Evolutionary conservation across 2,888 invertebrate species (phyloP), one percentile per base, ranked within the genome.

Genomic region (Erynnis tages): DNA sequence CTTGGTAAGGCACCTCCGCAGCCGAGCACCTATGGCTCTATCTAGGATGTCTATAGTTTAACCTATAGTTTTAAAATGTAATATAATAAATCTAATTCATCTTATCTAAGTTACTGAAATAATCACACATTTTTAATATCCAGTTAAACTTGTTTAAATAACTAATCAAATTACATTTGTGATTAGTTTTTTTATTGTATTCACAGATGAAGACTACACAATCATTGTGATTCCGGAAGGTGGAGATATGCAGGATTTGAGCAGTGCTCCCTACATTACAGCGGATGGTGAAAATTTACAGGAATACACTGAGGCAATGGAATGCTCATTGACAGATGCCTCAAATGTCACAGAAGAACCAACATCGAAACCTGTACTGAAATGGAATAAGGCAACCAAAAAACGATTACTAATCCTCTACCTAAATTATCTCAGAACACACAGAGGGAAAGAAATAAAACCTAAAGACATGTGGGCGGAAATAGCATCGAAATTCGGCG

Each of bases 141-240:
- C n/a, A n/a, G n/a, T n/a, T n/a, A n/a, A n/a, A n/a, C n/a, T n/a
- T n/a, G n/a, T n/a, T n/a, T n/a, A n/a, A n/a, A n/a, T n/a, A n/a
- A n/a, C n/a, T n/a, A n/a, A n/a, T n/a, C n/a, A n/a, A n/a, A n/a
- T n/a, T n/a, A n/a, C n/a, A n/a, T n/a, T n/a, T n/a, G n/a, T 21
- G 5, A 21, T 21, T 21, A 21, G 21, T 21, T 21, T 4, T 21
- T 21, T 4, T 19, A 4, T 59, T 58, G 4, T 17, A 3, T 14
- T 14, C 5, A 1, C 84, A 89, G 88, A 88, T 58, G 88, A 88
- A 0, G 88, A 88, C 53, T 86, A 74, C 43, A 76, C 86, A 61
- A 84, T 89, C 13, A 87, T 89, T 10, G 85, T 89, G 0, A 66
- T 88, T 48, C 82, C 85, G n/a, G 88, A 89, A 59, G 81, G 75